A percentile compares a stretch with the other conserved stretches of the same genome.
phyloP scores from a whole-genome alignment of 2,888 invertebrate genomes.

The Nomada goodeniana region DNA sequence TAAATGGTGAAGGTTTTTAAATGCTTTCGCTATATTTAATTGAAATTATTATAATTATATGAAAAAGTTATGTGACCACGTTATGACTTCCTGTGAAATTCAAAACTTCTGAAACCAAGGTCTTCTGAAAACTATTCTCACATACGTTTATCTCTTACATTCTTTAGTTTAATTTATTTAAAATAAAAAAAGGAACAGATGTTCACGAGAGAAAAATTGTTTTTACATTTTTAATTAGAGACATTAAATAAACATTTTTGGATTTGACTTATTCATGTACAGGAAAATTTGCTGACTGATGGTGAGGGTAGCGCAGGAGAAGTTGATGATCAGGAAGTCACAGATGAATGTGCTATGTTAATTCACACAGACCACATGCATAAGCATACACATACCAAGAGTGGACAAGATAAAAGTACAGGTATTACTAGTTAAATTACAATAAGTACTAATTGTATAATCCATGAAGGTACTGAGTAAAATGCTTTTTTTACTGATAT shows the following conservation, averaged over 20 bases:
- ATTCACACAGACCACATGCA: slow-evolving; percentile 85
- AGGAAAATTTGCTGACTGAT: slow-evolving; percentile 87
- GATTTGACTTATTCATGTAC: slow-evolving; percentile 71
- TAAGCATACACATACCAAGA: slow-evolving; percentile 79
- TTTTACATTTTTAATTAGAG: neutral
- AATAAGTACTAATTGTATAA: slow-evolving; percentile 26
- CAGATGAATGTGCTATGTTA: slow-evolving; percentile 90
- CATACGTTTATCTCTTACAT: slow-evolving; percentile 10
- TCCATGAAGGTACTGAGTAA: slow-evolving; percentile 20
- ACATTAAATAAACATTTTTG: slow-evolving; percentile 38
- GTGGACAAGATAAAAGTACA: slow-evolving; percentile 78
- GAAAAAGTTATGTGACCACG: slow-evolving; percentile 12
- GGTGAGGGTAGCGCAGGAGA: slow-evolving; percentile 87
- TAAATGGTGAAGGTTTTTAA: slow-evolving; percentile 36
- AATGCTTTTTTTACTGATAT: slow-evolving; percentile 20
- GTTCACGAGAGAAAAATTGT: slow-evolving; percentile 7
- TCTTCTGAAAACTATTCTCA: slow-evolving; percentile 43
- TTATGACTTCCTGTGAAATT: slow-evolving; percentile 55
- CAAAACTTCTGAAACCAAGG: slow-evolving; percentile 48
- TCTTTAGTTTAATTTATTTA: slow-evolving; percentile 13
- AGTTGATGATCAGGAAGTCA: slow-evolving; percentile 87
- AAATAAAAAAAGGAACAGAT: neutral
- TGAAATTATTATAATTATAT: slow-evolving; percentile 9
- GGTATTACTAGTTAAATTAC: slow-evolving; percentile 71
- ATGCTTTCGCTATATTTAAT: slow-evolving; percentile 43